phyloP scores from a whole-genome alignment of 2,888 invertebrate genomes.

The Andrena fulva region DNA sequence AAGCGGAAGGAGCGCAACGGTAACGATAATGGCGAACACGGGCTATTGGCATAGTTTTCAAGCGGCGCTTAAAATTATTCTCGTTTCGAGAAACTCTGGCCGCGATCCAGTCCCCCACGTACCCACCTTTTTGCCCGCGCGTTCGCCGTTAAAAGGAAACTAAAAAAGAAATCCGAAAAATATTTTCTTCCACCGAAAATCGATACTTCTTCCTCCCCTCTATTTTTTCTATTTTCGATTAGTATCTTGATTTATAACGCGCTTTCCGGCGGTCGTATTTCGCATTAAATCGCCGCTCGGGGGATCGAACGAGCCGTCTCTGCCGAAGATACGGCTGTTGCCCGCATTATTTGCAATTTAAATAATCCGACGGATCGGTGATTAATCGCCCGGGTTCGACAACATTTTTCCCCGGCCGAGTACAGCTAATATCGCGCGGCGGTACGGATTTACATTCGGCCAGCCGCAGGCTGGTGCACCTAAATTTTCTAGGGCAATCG shows the following conservation, averaged over 20 bases:
- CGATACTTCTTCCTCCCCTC: constrained; percentile 15
- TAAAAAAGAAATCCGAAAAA: not conserved
- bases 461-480: constrained; percentile 14
- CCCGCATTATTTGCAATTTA: constrained; percentile 73
- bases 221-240: not conserved
- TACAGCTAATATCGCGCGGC: constrained; percentile 59
- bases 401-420: constrained; percentile 45
- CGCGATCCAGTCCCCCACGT: constrained; percentile 46
- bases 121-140: constrained; percentile 14
- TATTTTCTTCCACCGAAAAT: constrained; percentile 37
- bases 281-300: constrained; percentile 33
- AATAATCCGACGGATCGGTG: constrained; percentile 56
- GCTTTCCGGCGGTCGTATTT: constrained; percentile 38
- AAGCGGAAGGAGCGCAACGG: constrained; percentile 62
- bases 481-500: constrained; percentile 54
- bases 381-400: constrained; percentile 55
- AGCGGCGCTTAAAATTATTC: constrained; percentile 70
- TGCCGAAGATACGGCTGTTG: constrained; percentile 62
- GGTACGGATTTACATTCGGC: constrained; percentile 51
- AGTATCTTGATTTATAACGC: constrained; percentile 39
- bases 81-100: constrained; percentile 62
- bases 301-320: constrained; percentile 33
- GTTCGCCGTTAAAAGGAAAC: constrained; percentile 4
- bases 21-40: constrained; percentile 71
- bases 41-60: constrained; percentile 72